Percentiles rank a stretch among this genome's conserved stretches.
Conservation (phyloP, 2,797 vertebrate genomes). For the Meriones psammophilus region DNA sequence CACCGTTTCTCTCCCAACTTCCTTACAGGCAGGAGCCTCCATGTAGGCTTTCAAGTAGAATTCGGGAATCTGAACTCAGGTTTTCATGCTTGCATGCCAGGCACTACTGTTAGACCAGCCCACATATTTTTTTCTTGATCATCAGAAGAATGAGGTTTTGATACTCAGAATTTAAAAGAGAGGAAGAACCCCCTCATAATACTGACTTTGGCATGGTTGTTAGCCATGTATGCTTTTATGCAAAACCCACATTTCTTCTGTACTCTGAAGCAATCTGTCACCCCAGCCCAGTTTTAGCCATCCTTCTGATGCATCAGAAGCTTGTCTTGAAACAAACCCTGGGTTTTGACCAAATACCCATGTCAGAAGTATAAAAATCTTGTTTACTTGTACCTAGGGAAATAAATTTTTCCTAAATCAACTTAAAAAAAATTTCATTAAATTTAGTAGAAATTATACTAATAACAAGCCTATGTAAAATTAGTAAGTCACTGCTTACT, state of each 20-base stretch:
- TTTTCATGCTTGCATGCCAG: background rate
- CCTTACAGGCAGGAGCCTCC: background rate
- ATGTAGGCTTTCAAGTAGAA: too few species aligned
- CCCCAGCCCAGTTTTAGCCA: background rate
- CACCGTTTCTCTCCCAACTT: background rate
- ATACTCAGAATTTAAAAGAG: too few species aligned
- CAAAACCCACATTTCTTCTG: background rate
- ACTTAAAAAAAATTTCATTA: background rate
- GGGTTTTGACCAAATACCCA: too few species aligned
- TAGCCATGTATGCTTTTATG: background rate
- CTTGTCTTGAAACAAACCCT: too few species aligned
- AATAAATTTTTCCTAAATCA: background rate
- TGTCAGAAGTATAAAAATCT: background rate
- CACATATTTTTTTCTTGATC: background rate
- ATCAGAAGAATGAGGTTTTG: background rate
- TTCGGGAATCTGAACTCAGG: too few species aligned
- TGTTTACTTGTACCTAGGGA: background rate
- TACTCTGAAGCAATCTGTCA: background rate
- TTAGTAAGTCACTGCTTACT: background rate
- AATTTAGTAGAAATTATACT: background rate
- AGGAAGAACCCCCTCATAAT: too few species aligned
- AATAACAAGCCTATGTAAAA: background rate
- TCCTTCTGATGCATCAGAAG: too few species aligned
- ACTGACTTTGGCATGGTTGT: too few species aligned
- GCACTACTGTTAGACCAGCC: too few species aligned